Percentiles rank a stretch among this genome's conserved stretches.
Evolutionary conservation across 2,888 invertebrate species (phyloP).

Genomic region (Hyposoter dolosus): DNA sequence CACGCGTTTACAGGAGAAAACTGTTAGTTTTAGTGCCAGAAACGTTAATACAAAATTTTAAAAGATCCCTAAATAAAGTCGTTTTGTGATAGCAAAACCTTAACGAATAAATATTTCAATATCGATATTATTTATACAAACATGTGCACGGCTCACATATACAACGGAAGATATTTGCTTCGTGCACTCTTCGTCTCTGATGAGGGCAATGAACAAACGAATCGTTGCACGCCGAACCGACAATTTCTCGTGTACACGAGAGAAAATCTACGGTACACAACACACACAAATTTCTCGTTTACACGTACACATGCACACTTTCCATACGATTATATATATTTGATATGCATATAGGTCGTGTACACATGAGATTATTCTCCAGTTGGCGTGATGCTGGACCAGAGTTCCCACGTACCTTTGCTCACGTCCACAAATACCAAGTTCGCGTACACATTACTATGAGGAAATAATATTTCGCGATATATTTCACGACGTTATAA

Average conservation of each 20-base stretch:
- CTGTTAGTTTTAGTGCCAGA: no score
- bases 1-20: no score
- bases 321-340: constrained; percentile 5
- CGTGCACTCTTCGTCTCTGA: constrained; percentile 61
- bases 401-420: constrained; percentile 66
- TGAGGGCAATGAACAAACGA: constrained; percentile 68
- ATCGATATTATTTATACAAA: neutral
- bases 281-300: constrained; percentile 43
- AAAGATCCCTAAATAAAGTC: no score
- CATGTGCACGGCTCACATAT: neutral
- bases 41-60: no score
- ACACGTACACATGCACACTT: neutral
- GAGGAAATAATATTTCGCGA: constrained; percentile 9
- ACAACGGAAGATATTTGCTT: constrained; percentile 42
- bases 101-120: neutral
- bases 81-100: no score
- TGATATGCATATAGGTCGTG: neutral
- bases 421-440: constrained; percentile 35
- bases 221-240: constrained; percentile 63
- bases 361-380: constrained; percentile 45
- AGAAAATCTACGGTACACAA: constrained; percentile 57
- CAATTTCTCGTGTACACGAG: constrained; percentile 63
- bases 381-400: constrained; percentile 63
- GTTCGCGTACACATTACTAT: neutral
- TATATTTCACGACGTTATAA: constrained; percentile 37